Conservation (phyloP, 2,888 invertebrate genomes). For the Orthosia cruda region DNA sequence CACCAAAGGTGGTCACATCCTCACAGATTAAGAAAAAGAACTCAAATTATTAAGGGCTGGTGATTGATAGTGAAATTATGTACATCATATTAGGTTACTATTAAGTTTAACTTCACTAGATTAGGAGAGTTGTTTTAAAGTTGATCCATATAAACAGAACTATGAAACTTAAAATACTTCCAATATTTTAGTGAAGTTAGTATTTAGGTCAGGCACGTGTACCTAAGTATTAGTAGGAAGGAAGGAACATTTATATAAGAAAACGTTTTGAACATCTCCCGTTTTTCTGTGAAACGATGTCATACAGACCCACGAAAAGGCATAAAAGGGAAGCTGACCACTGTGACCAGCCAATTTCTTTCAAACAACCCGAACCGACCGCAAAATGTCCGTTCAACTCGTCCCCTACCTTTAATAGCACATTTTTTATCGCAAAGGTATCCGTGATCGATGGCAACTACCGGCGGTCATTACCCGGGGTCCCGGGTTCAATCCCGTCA, state of each 20-base stretch:
- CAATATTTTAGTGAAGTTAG: background rate
- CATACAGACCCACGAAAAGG: background rate
- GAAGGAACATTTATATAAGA: background rate
- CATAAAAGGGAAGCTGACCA: constrained; percentile 26
- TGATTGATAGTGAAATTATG: background rate
- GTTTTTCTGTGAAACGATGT: constrained; percentile 30
- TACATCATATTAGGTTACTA: background rate
- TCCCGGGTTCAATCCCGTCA: constrained; percentile 31
- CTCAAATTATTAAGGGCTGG: constrained; percentile 17
- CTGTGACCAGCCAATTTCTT: constrained; percentile 39
- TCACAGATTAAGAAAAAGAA: background rate
- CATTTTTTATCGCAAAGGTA: constrained; percentile 36
- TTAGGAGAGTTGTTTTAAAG: background rate
- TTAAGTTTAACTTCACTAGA: background rate
- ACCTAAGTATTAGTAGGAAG: background rate
- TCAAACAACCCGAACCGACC: constrained; percentile 35
- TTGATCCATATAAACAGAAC: constrained; percentile 4
- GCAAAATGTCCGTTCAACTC: constrained; percentile 29
- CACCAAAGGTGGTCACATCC: no score
- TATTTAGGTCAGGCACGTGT: background rate
- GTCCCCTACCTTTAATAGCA: constrained; percentile 24
- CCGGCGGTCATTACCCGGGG: constrained; percentile 22
- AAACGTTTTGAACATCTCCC: constrained; percentile 17
- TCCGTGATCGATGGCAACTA: constrained; percentile 42
- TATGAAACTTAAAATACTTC: background rate